Conservation (phyloP, 2,113 vertebrate species). For the Chiloscyllium plagiosum region DNA sequence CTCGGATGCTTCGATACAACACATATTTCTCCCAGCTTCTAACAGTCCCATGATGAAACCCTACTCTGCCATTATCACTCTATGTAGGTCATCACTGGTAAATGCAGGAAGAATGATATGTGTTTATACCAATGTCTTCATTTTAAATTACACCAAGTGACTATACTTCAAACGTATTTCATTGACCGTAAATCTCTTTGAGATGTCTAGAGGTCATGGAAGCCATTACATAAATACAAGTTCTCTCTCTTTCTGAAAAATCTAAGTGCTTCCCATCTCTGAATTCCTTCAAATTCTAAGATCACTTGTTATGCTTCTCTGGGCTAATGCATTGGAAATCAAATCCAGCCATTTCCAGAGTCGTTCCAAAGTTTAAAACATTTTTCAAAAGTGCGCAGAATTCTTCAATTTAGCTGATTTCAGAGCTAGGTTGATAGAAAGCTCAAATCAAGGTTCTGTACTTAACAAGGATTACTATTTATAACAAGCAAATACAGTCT, state of each 20-base stretch:
- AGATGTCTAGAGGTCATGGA: neutral
- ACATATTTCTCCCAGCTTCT: neutral
- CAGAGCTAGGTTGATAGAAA: no score
- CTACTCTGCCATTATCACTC: neutral
- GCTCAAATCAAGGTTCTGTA: no score
- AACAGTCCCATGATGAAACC: neutral
- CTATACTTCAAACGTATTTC: neutral
- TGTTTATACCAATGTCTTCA: neutral
- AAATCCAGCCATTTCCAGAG: no score
- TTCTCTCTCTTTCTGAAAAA: neutral
- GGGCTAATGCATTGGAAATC: no score
- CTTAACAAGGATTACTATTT: no score
- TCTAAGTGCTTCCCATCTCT: neutral
- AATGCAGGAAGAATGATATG: neutral
- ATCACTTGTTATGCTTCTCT: neutral
- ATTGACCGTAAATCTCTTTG: neutral
- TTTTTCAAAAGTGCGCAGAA: no score
- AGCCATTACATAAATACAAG: neutral
- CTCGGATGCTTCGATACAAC: neutral
- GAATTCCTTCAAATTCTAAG: neutral
- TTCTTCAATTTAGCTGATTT: no score
- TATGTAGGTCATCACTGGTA: neutral
- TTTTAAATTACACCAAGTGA: neutral
- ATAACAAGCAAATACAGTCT: no score
- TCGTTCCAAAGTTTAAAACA: no score